Evolutionary conservation across 1,140 invertebrate genomes (phyloP), one percentile per base, ranked within the genome.

Genomic region (Drosophila busckii): DNA sequence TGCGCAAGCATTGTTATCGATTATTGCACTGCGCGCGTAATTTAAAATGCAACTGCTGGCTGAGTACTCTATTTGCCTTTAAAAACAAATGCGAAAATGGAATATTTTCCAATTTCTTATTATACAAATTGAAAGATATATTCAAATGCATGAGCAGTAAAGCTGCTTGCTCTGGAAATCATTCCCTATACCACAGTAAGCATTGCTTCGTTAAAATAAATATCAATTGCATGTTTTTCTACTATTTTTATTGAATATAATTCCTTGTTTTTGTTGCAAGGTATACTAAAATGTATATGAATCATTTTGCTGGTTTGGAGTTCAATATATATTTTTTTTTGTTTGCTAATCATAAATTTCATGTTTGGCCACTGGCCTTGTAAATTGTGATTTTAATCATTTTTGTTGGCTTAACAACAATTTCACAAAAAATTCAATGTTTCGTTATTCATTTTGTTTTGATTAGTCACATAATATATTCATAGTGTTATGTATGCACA

Each of bases 231-330:
- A n/a, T n/a, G n/a, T 45, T 44, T 52, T 19, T 59, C 55, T 59
- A 59, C 48, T 17, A 32, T 59, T 58, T 63, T 63, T 41, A 44
- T 64, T 59, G 34, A 31, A 41, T 61, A 4, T 42, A 46, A 28
- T 46, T 45, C 13, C 23, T 38, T 60, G 31, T 65, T 20, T 34
- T 65, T 65, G n/a, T n/a, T n/a, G n/a, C n/a, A n/a, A n/a, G n/a
- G n/a, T 48, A 60, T 53, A 48, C 56, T 60, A 60, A 65, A 65
- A 60, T 52, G 55, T 60, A 53, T 53, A 46, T 49, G 34, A 35
- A 59, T 37, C 34, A n/a, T 23, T 49, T 23, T 32, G 42, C 19
- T 25, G n/a, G n/a, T 20, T 37, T 34, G 19, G 38, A 31, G 9
- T 42, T 53, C n/a, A 26, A 45, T 45, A 44, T 28, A 32, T 40